Evolutionary conservation across 2,113 vertebrate genomes (phyloP).

Genomic region (Calyptommatus sinebrachiatus): DNA sequence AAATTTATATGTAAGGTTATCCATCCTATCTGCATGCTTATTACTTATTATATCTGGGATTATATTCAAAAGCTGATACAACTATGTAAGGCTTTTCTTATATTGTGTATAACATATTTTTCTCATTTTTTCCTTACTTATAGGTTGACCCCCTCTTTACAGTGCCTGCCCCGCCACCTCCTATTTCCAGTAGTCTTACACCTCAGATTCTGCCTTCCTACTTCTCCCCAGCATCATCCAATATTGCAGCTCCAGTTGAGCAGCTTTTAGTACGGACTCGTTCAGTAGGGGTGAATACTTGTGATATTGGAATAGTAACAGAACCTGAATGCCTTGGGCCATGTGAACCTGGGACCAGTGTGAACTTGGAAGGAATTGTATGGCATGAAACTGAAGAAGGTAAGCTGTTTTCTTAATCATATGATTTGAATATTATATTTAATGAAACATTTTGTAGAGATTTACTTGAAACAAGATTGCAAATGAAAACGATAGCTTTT

Average conservation of each 20-base stretch:
- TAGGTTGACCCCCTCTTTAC: conserved; percentile 93
- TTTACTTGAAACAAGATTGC: neutral
- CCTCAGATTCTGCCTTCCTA: conserved; percentile 83
- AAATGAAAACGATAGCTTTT: neutral
- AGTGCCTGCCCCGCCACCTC: conserved; percentile 84
- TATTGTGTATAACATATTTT: conserved; percentile 48
- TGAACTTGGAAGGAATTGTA: conserved; percentile 96
- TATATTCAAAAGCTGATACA: neutral
- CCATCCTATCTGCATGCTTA: neutral
- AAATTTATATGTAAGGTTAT: neutral
- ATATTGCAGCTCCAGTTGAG: conserved; percentile 85
- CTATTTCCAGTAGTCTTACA: conserved; percentile 77
- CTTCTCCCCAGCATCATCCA: conserved; percentile 82
- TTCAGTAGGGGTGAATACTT: conserved; percentile 93
- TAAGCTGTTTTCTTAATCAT: conserved; percentile 64
- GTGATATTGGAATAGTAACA: conserved; percentile 84
- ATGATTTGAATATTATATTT: conserved; percentile 44
- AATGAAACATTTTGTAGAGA: neutral
- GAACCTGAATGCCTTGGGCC: conserved; percentile 87
- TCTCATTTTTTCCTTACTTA: conserved; percentile 67
- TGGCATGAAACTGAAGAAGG: conserved; percentile 98
- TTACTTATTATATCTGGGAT: neutral
- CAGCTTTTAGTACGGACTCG: conserved; percentile 89
- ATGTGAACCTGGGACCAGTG: conserved; percentile 93
- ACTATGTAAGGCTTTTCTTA: neutral